Evolutionary conservation across 2,888 invertebrate species (phyloP).

Genomic region (Amphimallon solstitiale): DNA sequence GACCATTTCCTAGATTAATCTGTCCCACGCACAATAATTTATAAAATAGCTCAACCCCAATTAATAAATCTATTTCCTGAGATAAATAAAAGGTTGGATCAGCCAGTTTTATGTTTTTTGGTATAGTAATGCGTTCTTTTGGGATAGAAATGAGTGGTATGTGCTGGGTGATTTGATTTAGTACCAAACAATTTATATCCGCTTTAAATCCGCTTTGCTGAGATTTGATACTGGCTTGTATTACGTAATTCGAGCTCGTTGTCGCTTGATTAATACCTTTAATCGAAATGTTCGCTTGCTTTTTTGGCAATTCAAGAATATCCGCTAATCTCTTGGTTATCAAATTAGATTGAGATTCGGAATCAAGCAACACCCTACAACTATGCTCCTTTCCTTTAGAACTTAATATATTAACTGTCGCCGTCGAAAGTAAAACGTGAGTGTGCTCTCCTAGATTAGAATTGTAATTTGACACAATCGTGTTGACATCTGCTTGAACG

Average conservation of each 20-base stretch:
- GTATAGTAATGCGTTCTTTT: neutral
- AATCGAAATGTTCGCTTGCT: too few species aligned
- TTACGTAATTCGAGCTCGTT: neutral
- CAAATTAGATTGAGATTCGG: too few species aligned
- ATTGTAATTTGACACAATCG: conserved; percentile 5
- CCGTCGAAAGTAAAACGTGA: neutral
- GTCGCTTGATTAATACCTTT: too few species aligned
- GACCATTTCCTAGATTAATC: too few species aligned
- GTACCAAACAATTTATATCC: neutral
- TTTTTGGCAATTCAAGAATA: too few species aligned
- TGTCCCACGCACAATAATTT: too few species aligned
- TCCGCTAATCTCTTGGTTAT: too few species aligned
- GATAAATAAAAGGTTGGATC: neutral
- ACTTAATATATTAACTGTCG: neutral
- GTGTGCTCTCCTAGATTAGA: neutral
- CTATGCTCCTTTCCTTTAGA: neutral
- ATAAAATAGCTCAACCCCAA: neutral
- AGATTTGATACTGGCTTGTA: neutral
- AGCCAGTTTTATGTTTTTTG: neutral
- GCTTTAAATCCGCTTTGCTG: neutral
- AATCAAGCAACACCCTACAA: neutral
- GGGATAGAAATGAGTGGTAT: neutral
- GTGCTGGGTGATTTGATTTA: neutral
- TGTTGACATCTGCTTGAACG: conserved; percentile 2
- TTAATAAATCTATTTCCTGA: neutral